Base-by-base conservation (phyloP, 1,140 invertebrate genomes). In the Xylocopa sonorina region DNA sequence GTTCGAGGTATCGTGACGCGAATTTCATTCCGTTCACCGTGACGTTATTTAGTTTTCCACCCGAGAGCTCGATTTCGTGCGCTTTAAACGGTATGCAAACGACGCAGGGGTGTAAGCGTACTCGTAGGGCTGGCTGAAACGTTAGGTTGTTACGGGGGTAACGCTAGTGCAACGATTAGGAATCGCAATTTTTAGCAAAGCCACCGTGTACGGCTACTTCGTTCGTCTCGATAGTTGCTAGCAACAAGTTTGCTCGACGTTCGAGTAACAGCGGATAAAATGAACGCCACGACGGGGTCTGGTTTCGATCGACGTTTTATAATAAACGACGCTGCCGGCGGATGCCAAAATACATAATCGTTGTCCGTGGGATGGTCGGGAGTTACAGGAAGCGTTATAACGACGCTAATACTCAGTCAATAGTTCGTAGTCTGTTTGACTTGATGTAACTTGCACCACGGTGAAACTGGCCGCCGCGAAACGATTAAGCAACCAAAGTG, bases 401-500 rank as follows among this genome's bases (percentile, higher is more conserved):
- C 63, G 29, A 68, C n/a, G 63, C 63, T 76, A 76, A 68, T 55
- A 21, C 63, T 76, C 29, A 46, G 73, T 68, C 73, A 57, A 76
- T 76, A 76, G 7, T 16, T 21, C 24, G 9, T 16, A 24, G 38
- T 41, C 7, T 46, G 41, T 67, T 67, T 55, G 29, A 57, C 50
- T 67, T 67, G 63, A 53, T 57, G 63, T 57, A 68, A 76, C 50
- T 76, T 53, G 73, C 62, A 43, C 38, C 21, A 4, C 38, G 21
- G 51, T 27, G 73, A 68, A 68, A 76, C 57, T 63, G 29, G 7
- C 63, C 41, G 43, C 41, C 27, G 34, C 73, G 50, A 57, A 67
- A 38, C 63, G 73, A 76, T 76, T 76, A 76, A 76, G 73, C 73
- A 66, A 75, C 73, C 73, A 48, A 76, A 76, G 73, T 67, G 73